Conservation (phyloP, 2,113 vertebrate species). For the Thryonomys swinderianus region DNA sequence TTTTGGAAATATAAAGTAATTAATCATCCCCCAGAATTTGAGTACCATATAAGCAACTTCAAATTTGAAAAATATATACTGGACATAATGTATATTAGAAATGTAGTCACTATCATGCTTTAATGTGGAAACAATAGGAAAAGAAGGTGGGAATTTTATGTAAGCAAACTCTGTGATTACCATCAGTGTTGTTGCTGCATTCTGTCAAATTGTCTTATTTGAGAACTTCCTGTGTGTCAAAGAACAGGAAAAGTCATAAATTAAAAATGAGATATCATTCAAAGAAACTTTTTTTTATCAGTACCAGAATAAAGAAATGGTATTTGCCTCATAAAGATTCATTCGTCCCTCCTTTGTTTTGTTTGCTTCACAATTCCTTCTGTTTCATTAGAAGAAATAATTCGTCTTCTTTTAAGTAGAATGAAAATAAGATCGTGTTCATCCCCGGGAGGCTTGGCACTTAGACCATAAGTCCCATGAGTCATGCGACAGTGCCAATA, state of each 20-base stretch:
- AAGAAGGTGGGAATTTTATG: neutral
- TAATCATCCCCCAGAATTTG: constrained; percentile 39
- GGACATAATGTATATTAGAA: neutral
- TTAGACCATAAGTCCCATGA: neutral
- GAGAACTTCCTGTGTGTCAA: neutral
- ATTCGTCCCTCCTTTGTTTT: neutral
- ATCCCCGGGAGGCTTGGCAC: neutral
- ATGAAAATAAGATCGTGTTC: neutral
- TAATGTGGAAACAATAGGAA: neutral
- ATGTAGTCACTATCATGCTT: neutral
- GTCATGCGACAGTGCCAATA: neutral
- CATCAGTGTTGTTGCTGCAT: neutral
- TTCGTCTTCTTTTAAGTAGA: neutral
- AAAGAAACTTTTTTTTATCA: neutral
- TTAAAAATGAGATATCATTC: neutral
- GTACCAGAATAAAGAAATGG: neutral
- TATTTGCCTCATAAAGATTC: neutral
- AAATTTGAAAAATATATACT: neutral
- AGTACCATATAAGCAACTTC: constrained; percentile 2
- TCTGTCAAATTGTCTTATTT: neutral
- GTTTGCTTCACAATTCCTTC: neutral
- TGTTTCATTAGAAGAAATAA: neutral
- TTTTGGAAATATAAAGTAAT: constrained; percentile 37
- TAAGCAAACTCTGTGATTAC: neutral
- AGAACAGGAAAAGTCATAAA: neutral